Conservation (phyloP, 2,113 vertebrate genomes). For the Neodontobutis hainanensis region DNA sequence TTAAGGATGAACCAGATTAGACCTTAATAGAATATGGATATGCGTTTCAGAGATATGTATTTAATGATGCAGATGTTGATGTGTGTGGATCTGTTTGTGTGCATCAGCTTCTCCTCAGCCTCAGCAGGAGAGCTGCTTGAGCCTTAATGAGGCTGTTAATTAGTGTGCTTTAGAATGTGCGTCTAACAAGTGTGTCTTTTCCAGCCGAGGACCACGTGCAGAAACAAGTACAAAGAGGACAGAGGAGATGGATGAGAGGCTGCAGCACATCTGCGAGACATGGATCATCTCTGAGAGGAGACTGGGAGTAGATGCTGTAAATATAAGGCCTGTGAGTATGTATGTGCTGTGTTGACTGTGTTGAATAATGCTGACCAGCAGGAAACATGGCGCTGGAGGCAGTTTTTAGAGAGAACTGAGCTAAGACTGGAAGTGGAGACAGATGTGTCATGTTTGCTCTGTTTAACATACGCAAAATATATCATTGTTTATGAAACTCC, state of each 20-base stretch:
- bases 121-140: constrained; percentile 60
- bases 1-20: constrained; percentile 18
- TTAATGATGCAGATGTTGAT: constrained; percentile 14
- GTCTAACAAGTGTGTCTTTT: constrained; percentile 66
- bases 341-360: constrained; percentile 17
- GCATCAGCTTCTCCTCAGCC: constrained; percentile 28
- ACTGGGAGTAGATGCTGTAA: constrained; percentile 1
- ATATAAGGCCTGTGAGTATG: constrained; percentile 4
- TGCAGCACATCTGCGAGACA: constrained; percentile 18
- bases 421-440: constrained; percentile 54
- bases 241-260: constrained; percentile 20
- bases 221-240: constrained; percentile 15
- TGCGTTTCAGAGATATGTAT: constrained; percentile 1
- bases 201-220: constrained; percentile 31
- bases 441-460: constrained; percentile 45
- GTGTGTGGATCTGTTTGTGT: constrained; percentile 12
- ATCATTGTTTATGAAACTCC: no score
- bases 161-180: constrained; percentile 72
- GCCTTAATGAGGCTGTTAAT: constrained; percentile 78
- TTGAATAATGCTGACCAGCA: constrained; percentile 41
- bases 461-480: constrained; percentile 39
- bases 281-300: constrained; percentile 6
- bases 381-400: constrained; percentile 58
- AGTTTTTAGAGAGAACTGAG: constrained; percentile 55
- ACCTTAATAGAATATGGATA: constrained; percentile 5